Conservation (phyloP, 64 coral and sea anemone genomes). For the Orbicella faveolata region DNA sequence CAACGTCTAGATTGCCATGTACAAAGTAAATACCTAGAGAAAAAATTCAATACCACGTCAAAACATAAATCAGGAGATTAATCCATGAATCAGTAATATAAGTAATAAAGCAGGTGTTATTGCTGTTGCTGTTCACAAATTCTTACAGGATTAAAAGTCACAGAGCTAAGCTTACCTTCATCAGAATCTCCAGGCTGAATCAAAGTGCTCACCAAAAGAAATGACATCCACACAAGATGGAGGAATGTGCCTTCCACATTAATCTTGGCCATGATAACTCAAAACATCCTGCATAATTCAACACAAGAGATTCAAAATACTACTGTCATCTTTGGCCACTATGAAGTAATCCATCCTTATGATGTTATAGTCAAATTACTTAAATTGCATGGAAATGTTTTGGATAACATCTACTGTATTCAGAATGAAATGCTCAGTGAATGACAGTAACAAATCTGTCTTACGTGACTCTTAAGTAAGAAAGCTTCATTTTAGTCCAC, state of each 20-base stretch:
- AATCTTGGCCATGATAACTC: background rate
- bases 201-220: background rate
- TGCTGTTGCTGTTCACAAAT: too few relatives aligned
- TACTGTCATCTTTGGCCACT: background rate
- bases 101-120: too few relatives aligned
- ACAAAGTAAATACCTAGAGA: too few relatives aligned
- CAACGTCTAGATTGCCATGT: too few relatives aligned
- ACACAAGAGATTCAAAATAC: background rate
- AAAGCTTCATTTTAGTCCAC: background rate
- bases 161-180: background rate
- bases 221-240: background rate
- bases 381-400: background rate
- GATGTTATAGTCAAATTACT: background rate
- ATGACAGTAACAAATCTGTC: background rate
- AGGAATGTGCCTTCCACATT: background rate
- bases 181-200: background rate
- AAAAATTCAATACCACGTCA: too few relatives aligned
- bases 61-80: too few relatives aligned
- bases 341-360: too few relatives aligned
- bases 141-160: too few relatives aligned
- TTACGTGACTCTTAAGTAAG: background rate
- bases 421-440: background rate
- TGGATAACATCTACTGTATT: background rate
- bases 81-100: too few relatives aligned
- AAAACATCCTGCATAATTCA: background rate